Percentiles rank a stretch among this genome's conserved stretches.
Evolutionary conservation across 2,113 vertebrate genomes (phyloP).

Genomic region (Egretta garzetta): DNA sequence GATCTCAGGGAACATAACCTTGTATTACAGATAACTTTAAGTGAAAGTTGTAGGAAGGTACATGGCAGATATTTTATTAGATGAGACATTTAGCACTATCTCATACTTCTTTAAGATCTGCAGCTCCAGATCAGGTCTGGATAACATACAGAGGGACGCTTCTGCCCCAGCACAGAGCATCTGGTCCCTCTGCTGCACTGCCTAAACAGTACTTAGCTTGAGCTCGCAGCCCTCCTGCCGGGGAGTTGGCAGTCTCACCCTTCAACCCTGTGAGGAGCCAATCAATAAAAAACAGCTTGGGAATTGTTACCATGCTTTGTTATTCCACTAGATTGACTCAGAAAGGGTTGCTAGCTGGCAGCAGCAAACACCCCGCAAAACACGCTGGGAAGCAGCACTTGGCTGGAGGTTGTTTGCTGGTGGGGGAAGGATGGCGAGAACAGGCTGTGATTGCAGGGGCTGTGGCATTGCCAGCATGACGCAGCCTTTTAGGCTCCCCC

Average conservation of each 20-base stretch:
- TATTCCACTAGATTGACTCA: neutral
- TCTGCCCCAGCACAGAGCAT: neutral
- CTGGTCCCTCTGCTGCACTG: neutral
- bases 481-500: neutral
- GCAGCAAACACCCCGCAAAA: neutral
- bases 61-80: neutral
- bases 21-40: neutral
- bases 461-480: neutral
- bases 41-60: neutral
- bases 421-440: neutral
- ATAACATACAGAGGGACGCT: neutral
- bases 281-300: neutral
- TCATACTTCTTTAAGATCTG: neutral
- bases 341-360: neutral
- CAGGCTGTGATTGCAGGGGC: neutral
- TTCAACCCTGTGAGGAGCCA: neutral
- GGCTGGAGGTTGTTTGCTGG: neutral
- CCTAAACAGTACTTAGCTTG: neutral
- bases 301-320: neutral
- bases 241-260: neutral
- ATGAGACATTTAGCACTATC: neutral
- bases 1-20: conserved; percentile 1
- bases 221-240: neutral
- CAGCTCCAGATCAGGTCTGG: neutral
- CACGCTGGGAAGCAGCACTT: neutral